Evolutionary conservation across 2,888 invertebrate genomes (phyloP), one percentile per base, ranked within the genome.

Genomic region (Drosophila multiciliata): DNA sequence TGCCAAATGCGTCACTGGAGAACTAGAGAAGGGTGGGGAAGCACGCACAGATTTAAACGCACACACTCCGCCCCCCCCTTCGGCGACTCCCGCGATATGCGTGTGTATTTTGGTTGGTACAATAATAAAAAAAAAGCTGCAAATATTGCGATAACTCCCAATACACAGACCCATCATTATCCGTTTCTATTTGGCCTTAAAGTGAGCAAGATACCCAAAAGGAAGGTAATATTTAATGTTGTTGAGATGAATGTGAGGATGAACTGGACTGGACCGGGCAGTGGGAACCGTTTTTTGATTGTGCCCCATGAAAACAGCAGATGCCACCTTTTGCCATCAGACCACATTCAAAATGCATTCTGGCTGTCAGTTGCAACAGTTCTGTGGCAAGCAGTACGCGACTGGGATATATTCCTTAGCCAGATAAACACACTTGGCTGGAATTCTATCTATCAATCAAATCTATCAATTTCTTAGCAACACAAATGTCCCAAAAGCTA

Each of bases 91-190:
- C 23, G 29, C 32, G 38, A 17, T n/a, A 15, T 40, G 23, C 55
- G 53, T 60, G 32, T 53, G 53, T 42, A 38, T 65, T 49, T 60
- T 49, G 54, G 63, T 58, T 74, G 53, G 74, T 66, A 78, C 71
- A 82, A 75, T 66, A 78, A n/a, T n/a, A 67, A 82, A 78, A 63
- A 73, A 75, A 73, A 82, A 67, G 67, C 66, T 78, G 70, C 61
- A 75, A 82, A 71, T 83, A 73, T 73, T 73, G 73, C 82, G 73
- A 73, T 73, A 83, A 69, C 73, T 83, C 84, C 85, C 82, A 85
- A 88, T 89, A 75, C 89, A 78, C 85, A 80, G 82, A 78, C 80
- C 82, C 84, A 83, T 88, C 85, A 88, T 85, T 85, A 88, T 88
- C 77, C 77, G 75, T 72, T 81, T 75, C 68, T 65, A 73, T 82